These are phyloP conservation scores for Blastobasis adustella DNA, from an alignment of 2,888 invertebrate species.

Conservation along the genomic window DNA sequence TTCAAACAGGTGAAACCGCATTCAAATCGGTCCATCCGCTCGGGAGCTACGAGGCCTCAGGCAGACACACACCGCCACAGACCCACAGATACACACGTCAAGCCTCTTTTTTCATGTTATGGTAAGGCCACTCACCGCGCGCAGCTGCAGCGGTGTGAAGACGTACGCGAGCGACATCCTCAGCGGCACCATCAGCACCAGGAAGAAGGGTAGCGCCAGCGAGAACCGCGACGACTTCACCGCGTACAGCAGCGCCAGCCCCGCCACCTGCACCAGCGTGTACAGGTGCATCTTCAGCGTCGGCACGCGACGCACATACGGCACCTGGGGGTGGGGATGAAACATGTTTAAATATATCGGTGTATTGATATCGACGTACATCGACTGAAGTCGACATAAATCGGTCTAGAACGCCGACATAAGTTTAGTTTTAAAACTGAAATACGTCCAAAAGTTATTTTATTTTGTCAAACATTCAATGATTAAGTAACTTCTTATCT, in stretches of 20 bases:
- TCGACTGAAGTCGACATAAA: too few species aligned
- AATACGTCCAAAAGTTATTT: too few species aligned
- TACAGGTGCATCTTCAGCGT: slow-evolving; percentile 94
- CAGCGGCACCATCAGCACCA: slow-evolving; percentile 93
- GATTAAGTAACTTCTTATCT: too few species aligned
- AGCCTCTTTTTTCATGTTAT: too few species aligned
- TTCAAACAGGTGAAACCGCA: too few species aligned
- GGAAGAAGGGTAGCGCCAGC: slow-evolving; percentile 94
- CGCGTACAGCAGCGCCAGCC: slow-evolving; percentile 86
- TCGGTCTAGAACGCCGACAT: too few species aligned
- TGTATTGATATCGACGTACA: not conserved
- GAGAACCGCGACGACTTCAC: slow-evolving; percentile 94
- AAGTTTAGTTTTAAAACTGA: too few species aligned
- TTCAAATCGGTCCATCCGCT: too few species aligned
- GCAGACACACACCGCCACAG: too few species aligned
- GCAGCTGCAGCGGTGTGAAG: slow-evolving; percentile 87
- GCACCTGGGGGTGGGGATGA: slow-evolving; percentile 92
- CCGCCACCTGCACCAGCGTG: slow-evolving; percentile 88
- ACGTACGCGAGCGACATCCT: slow-evolving; percentile 81
- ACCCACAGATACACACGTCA: too few species aligned
- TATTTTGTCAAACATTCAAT: too few species aligned
- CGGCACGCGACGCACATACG: slow-evolving; percentile 89
- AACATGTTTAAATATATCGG: not conserved
- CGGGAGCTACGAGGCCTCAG: too few species aligned
- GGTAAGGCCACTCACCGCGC: slow-evolving; percentile 78